phyloP scores from a whole-genome alignment of 2,797 vertebrate genomes.

The Aratinga solstitialis region DNA sequence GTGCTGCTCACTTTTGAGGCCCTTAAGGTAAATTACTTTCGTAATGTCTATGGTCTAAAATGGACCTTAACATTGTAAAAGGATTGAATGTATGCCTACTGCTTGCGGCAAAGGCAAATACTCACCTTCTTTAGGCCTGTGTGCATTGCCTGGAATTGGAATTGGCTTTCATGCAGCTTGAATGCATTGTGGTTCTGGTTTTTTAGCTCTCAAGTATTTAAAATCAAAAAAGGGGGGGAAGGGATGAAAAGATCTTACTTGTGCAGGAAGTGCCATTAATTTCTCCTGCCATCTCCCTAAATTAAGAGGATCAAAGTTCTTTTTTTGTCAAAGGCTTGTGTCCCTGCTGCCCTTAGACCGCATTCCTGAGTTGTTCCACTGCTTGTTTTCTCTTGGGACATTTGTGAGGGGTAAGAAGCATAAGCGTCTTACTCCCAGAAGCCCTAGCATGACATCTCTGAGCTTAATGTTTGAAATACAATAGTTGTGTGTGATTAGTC shows the following conservation, averaged over 20 bases:
- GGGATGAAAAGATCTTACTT: not conserved
- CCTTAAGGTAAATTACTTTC: slow-evolving; percentile 86
- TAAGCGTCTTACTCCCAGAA: not conserved
- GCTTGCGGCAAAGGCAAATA: not conserved
- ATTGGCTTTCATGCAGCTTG: not conserved
- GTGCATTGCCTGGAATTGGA: not conserved
- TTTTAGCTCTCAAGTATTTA: not conserved
- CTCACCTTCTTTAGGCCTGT: not conserved
- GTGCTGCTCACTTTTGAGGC: slow-evolving; percentile 98
- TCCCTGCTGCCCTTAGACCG: slow-evolving; percentile 1
- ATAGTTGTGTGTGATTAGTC: not conserved
- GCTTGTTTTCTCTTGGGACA: not conserved
- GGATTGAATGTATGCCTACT: not conserved
- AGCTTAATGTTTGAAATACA: not conserved
- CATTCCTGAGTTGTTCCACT: not conserved
- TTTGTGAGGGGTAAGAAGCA: not conserved
- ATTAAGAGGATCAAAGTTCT: not conserved
- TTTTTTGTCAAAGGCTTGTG: not conserved
- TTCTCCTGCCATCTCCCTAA: not conserved
- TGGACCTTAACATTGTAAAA: not conserved
- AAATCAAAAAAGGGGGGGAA: not conserved
- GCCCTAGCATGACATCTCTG: not conserved
- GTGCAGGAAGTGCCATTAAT: not conserved
- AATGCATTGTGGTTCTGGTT: not conserved
- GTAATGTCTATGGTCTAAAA: not conserved